phyloP scores from a whole-genome alignment of 2,888 invertebrate species.

The Drosophila tripunctata region DNA sequence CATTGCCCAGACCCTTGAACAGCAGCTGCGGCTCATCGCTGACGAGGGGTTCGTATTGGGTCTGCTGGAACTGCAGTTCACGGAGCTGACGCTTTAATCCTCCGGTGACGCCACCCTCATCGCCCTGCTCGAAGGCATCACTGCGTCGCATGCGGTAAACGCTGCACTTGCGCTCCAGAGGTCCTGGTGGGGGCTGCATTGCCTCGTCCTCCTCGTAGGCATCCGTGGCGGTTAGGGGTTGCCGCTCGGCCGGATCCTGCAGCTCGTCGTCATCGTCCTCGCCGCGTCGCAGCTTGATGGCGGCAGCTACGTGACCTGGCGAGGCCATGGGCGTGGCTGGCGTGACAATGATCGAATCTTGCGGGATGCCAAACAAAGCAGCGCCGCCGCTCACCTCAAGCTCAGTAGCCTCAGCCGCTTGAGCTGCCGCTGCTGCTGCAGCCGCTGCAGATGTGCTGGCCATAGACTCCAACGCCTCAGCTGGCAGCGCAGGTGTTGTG shows the following conservation, averaged over 20 bases:
- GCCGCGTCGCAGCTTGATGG: slow-evolving; percentile 63
- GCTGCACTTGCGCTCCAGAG: slow-evolving; percentile 84
- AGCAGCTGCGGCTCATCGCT: slow-evolving; percentile 82
- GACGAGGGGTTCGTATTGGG: slow-evolving; percentile 81
- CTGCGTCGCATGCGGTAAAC: slow-evolving; percentile 84
- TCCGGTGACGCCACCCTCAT: slow-evolving; percentile 54
- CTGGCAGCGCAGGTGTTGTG: slow-evolving; percentile 81
- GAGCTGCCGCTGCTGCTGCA: slow-evolving; percentile 41
- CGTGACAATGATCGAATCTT: slow-evolving; percentile 84
- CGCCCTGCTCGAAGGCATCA: slow-evolving; percentile 77
- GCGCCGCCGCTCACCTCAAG: slow-evolving; percentile 55
- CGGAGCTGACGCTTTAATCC: slow-evolving; percentile 76
- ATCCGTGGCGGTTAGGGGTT: slow-evolving; percentile 67
- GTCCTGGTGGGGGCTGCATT: slow-evolving; percentile 77
- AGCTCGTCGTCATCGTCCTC: slow-evolving; percentile 62
- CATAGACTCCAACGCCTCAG: slow-evolving; percentile 68
- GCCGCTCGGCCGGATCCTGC: slow-evolving; percentile 68
- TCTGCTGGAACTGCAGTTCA: slow-evolving; percentile 80
- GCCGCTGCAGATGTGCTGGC: slow-evolving; percentile 68
- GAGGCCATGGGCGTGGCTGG: slow-evolving; percentile 84
- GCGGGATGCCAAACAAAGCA: slow-evolving; percentile 66
- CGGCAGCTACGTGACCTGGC: slow-evolving; percentile 81
- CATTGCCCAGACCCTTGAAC: slow-evolving; percentile 81
- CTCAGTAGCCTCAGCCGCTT: slow-evolving; percentile 47
- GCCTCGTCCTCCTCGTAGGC: slow-evolving; percentile 72